Evolutionary conservation across 2,113 vertebrate genomes (phyloP).

Genomic region (Callocephalon fimbriatum): DNA sequence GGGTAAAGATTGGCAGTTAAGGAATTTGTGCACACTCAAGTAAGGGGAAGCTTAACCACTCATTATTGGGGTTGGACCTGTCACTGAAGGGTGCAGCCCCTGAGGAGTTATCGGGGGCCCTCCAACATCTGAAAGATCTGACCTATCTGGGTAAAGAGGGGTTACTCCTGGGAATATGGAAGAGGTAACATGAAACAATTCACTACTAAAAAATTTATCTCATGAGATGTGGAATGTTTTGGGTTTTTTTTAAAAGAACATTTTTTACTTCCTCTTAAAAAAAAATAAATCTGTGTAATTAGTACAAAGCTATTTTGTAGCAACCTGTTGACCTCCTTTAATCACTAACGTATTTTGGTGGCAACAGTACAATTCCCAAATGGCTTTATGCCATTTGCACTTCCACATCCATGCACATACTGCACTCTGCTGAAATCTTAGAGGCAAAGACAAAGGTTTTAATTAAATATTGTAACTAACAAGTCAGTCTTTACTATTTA

Average conservation of each 20-base stretch:
- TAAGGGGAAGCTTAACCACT: neutral
- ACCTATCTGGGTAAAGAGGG: neutral
- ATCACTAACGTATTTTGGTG: neutral
- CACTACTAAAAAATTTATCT: neutral
- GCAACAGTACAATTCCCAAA: neutral
- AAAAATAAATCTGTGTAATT: neutral
- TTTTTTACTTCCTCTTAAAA: neutral
- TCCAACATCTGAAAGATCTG: neutral
- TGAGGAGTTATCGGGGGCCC: neutral
- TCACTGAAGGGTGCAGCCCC: neutral
- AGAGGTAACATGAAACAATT: neutral
- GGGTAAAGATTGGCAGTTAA: neutral
- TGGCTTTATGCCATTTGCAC: neutral
- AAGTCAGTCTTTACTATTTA: neutral
- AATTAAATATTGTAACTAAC: neutral
- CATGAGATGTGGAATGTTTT: neutral
- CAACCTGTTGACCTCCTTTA: neutral
- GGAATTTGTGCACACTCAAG: neutral
- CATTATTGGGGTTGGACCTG: rapidly evolving
- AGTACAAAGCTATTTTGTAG: neutral
- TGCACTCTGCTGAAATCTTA: neutral
- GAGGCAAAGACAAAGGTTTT: neutral
- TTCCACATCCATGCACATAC: neutral
- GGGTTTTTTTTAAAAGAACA: neutral
- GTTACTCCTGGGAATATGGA: neutral